These are phyloP conservation scores for Nephila pilipes DNA, from an alignment of 1,140 invertebrate genomes.

Conservation along the genomic window DNA sequence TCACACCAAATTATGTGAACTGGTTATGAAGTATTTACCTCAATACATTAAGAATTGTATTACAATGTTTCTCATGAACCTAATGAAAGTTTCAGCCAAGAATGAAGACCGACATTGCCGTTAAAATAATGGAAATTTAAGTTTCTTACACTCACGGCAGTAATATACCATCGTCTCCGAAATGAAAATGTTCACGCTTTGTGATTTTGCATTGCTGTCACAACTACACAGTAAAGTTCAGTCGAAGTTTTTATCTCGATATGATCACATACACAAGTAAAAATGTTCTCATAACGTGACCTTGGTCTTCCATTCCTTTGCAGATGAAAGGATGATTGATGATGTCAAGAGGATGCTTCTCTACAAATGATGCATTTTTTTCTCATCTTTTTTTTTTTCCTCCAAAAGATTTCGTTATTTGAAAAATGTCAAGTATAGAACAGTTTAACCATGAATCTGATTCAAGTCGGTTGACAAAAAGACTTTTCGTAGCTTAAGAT, in stretches of 20 bases:
- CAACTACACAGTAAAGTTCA: not conserved
- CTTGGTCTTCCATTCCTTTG: not conserved
- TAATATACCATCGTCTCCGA: not conserved
- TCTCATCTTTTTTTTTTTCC: not conserved
- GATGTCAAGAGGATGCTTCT: slow-evolving; percentile 30
- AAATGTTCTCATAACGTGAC: not conserved
- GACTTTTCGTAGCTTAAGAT: not conserved
- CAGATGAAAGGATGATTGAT: slow-evolving; percentile 37
- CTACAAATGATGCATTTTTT: slow-evolving; percentile 40
- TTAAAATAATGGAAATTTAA: slow-evolving; percentile 24
- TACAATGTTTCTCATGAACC: no score
- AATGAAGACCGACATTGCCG: not conserved
- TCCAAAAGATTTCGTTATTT: not conserved
- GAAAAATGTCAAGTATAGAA: slow-evolving; percentile 13
- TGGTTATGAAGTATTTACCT: no score
- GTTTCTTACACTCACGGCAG: not conserved
- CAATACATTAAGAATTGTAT: no score
- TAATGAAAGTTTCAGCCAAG: no score
- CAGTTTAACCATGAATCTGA: not conserved
- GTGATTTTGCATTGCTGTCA: not conserved
- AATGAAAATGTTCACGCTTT: slow-evolving; percentile 8
- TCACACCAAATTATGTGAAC: no score
- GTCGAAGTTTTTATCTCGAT: not conserved
- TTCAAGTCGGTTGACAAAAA: not conserved
- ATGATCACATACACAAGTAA: not conserved